Base-by-base conservation (phyloP, 2,888 invertebrate species). In the Tanytarsus gracilentus region DNA sequence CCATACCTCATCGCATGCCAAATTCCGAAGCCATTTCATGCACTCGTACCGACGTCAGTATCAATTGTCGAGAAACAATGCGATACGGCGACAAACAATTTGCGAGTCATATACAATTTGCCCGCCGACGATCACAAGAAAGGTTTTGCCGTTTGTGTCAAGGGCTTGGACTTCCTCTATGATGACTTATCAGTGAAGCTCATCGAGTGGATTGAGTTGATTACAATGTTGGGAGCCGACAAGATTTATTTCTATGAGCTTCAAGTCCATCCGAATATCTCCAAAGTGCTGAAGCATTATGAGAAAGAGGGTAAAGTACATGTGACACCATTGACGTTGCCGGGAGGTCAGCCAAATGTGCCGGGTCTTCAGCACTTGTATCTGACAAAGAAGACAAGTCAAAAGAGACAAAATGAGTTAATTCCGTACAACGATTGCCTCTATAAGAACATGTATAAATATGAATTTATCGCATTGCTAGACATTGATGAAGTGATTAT, bases 401-500 rank as follows among this genome's bases (percentile, higher is more conserved):
- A 94, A 75, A 96, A 96, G 74, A 79, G 95, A 11, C 90, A 94
- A 72, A 93, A 94, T 76, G 96, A 96, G 75, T 79, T 96, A 62
- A 90, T 96, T 66, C 94, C 95, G 9, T 96, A 96, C 78, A 96
- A 96, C 73, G 96, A 96, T 73, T 96, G 96, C 69, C 79, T 96
- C 60, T 95, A 95, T 76, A 86, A 90, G 71, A 88, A 95, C 71
- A 82, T 95, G 77, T 89, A 93, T 72, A 80, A 85, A 64, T 95
- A 94, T 74, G 83, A 88, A 64, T 92, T 89, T 75, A 85, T 94
- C 60, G 90, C 89, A n/a, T 77, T 96, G 62, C 77, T 95, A 58
- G 96, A 96, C 72, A 88, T 92, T 64, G 96, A 96, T 75, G 96
- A 96, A 75, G 88, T 94, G 61, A 93, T 96, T 66, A 91, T 96